These are phyloP conservation scores for Tetraodon nigroviridis DNA, from an alignment of 2,113 vertebrate species.

Conservation along the genomic window DNA sequence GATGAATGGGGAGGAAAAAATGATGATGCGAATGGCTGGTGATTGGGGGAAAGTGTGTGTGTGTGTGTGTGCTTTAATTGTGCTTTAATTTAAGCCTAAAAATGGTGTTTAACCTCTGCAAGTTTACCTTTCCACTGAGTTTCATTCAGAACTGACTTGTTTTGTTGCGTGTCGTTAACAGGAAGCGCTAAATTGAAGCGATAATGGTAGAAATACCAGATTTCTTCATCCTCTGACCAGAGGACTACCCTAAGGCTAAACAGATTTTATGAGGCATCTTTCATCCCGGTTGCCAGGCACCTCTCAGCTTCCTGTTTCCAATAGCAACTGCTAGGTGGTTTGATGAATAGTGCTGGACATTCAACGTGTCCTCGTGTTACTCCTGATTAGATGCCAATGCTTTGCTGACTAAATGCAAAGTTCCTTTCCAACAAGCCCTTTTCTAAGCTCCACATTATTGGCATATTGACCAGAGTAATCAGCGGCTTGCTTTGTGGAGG, in stretches of 20 bases:
- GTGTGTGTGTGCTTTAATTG: conserved; percentile 3
- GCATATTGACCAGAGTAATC: conserved; percentile 36
- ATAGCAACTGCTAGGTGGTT: conserved; percentile 70
- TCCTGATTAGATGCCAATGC: conserved; percentile 49
- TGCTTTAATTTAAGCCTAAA: conserved; percentile 27
- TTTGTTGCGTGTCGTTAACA: conserved; percentile 10
- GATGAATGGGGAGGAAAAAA: not conserved
- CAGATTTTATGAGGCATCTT: conserved; percentile 64
- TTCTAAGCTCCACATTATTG: conserved; percentile 49
- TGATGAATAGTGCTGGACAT: conserved; percentile 69
- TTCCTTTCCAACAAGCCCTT: conserved; percentile 41
- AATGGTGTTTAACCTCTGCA: no score
- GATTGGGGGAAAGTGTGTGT: not conserved
- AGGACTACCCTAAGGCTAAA: conserved; percentile 50
- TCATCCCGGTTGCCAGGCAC: conserved; percentile 68
- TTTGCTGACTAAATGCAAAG: conserved; percentile 57
- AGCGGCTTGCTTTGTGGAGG: conserved; percentile 32
- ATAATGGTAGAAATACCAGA: conserved; percentile 14
- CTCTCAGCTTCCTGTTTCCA: conserved; percentile 74
- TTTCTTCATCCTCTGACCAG: conserved; percentile 30
- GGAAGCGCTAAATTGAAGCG: conserved; percentile 21
- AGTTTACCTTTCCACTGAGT: conserved; percentile 17
- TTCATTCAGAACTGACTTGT: conserved; percentile 14
- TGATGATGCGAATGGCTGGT: not conserved
- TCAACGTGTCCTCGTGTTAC: conserved; percentile 58